Evolutionary conservation across 2,113 vertebrate genomes (phyloP), one percentile per base, ranked within the genome.

Genomic region (Brienomyrus longianalis): DNA sequence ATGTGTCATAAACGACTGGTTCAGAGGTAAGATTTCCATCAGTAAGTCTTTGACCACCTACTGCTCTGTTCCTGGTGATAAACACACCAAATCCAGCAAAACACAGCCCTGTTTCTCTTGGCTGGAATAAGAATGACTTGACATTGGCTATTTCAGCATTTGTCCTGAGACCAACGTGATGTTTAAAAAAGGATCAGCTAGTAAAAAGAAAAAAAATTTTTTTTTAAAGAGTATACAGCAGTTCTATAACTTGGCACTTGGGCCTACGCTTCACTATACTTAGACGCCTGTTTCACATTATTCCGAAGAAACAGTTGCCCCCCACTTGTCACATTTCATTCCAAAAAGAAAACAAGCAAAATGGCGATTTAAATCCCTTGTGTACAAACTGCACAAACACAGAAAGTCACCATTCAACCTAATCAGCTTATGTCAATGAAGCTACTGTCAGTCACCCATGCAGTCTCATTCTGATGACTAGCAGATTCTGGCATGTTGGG

Each of bases 401-500:
- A 91, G 47, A 86, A 74, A n/a, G 59, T 84, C 52, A 89, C 54
- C 89, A 80, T 90, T 89, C 45, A 88, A 54, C 31, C 80, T 56
- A 87, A 88, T 77, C 35, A 48, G 74, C 21, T 54, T 80, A 88
- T 43, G 51, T 52, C 84, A 89, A 87, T 86, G 19, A 31, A 35
- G 51, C 83, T 90, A 35, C 86, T 91, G 27, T 88, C 88, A 90
- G 83, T 89, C 90, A 90, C 52, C 80, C 84, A 87, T 89, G 88
- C n/a, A 23, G 31, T 86, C 51, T 86, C 87, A 89, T 27, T 35
- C 89, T 70, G 48, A 87, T 89, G 45, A 23, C 51, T 56, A 74
- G 77, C 85, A 87, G 74, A 91, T 90, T 70, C 59, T 56, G 88
- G 52, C 90, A 91, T 87, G 91, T 90, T 90, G 90, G 91, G 86